Base-by-base conservation (phyloP, 2,888 invertebrate genomes). In the Cetonia aurata region DNA sequence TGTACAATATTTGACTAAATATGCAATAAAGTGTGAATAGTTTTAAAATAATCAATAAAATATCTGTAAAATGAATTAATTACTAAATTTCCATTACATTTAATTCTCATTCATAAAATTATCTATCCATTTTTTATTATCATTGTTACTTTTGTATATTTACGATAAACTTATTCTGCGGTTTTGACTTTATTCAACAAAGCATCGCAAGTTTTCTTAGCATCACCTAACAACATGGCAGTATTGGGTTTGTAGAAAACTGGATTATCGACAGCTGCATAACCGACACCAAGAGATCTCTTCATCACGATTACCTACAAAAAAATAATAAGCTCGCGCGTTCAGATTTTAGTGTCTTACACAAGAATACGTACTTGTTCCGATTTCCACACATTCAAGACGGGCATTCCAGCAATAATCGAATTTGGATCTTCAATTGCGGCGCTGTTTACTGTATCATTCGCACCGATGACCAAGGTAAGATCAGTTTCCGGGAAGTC, bases 371-470 rank as follows among this genome's bases (percentile, higher is more conserved):
- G 78, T 80, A 92, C 94, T 88, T 96, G 93, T 78, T 94, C 91
- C 0, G 95, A 89, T 78, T 92, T 91, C 96, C 96, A 96, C 3
- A 96, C 96, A 85, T 91, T 89, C 53, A 96, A 88, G 0, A 96
- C 96, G 0, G 96, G 96, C 96, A 96, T 96, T 72, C 96, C 96
- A 31, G 96, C 96, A 78, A 96, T 96, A 57, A 95, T 94, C 1
- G 94, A 95, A 83, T 95, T 93, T 17, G 96, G 96, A 82, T 96
- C 96, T 79, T 94, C 94, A 83, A 96, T 92, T 19, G 96, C 95
- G 0, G 95, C 95, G 73, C 94, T 94, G 86, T 96, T 96, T 12
- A 96, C 95, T 0, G 96, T 96, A 83, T 96, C 96, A 80, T 96
- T 96, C 13, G 96, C 96, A 73, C 96, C 90, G 81, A 95, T 95